phyloP scores from a whole-genome alignment of 2,113 vertebrate genomes.

The Sardina pilchardus region DNA sequence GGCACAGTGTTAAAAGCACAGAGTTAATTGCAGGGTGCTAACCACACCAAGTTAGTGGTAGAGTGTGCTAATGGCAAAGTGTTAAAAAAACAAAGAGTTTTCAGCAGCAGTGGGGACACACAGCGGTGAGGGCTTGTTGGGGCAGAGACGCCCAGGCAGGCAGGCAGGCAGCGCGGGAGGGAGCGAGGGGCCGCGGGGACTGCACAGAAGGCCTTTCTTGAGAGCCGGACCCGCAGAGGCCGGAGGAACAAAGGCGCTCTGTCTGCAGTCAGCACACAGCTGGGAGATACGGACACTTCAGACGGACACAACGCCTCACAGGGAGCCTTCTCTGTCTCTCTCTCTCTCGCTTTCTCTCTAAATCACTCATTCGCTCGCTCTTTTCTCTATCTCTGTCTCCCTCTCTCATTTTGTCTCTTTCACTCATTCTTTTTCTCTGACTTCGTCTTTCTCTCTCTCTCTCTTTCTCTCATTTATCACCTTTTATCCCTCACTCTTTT shows the following conservation, averaged over 20 bases:
- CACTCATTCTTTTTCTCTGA: not conserved
- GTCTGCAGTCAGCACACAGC: constrained; percentile 70
- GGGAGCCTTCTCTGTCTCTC: not conserved
- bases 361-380: not conserved
- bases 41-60: not conserved
- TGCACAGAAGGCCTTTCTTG: constrained; percentile 31
- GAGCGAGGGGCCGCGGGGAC: not conserved
- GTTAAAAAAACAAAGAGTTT: not conserved
- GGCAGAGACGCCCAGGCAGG: not conserved
- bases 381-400: not conserved
- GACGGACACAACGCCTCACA: constrained; percentile 53
- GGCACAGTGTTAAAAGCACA: not conserved
- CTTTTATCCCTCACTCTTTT: not conserved
- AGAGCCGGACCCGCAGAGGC: constrained; percentile 26
- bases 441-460: constrained; percentile 16
- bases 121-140: not conserved
- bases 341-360: not conserved
- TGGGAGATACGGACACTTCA: constrained; percentile 61
- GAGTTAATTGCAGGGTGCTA: not conserved
- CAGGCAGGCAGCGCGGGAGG: not conserved
- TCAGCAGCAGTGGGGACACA: no score
- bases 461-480: not conserved
- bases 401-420: not conserved
- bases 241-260: constrained; percentile 71
- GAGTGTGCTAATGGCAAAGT: not conserved